Conservation (phyloP, 1,140 invertebrate genomes). For the Drosophila burlai region DNA sequence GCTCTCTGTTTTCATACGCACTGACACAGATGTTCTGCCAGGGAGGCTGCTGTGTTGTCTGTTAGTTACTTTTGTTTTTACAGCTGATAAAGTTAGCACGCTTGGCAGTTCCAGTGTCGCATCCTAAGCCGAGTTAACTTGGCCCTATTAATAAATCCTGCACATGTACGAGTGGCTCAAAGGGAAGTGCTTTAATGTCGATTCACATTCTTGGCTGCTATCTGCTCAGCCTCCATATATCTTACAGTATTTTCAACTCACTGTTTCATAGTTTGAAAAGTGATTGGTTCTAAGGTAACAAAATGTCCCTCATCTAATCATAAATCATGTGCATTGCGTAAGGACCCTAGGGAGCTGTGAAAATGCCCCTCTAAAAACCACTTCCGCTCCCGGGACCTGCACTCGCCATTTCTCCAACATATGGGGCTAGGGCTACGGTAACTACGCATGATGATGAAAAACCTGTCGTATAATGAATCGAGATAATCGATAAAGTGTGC, state of each 20-base stretch:
- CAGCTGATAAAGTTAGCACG: constrained; percentile 70
- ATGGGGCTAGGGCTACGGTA: constrained; percentile 16
- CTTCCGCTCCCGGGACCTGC: constrained; percentile 2
- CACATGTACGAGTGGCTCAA: constrained; percentile 9
- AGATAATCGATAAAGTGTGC: constrained; percentile 54
- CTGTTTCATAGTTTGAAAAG: background rate
- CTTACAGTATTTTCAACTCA: background rate
- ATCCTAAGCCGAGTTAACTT: constrained; percentile 64
- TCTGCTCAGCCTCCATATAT: background rate
- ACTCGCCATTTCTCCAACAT: constrained; percentile 14
- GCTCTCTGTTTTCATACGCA: constrained; percentile 53
- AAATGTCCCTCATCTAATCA: background rate
- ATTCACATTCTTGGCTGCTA: background rate
- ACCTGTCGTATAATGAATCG: constrained; percentile 52
- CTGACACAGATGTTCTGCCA: constrained; percentile 52
- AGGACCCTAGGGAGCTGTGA: background rate
- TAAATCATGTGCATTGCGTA: constrained; percentile 9
- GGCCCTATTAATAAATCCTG: constrained; percentile 25
- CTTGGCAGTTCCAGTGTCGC: constrained; percentile 39
- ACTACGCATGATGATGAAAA: constrained; percentile 32
- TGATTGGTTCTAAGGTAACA: background rate
- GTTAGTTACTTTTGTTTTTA: constrained; percentile 50
- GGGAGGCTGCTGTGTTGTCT: constrained; percentile 9
- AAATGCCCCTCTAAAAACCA: background rate
- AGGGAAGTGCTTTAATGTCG: constrained; percentile 19